Percentiles rank a stretch among this genome's conserved stretches.
phyloP scores from a whole-genome alignment of 2,113 vertebrate genomes.

The Nansenia antarctica region DNA sequence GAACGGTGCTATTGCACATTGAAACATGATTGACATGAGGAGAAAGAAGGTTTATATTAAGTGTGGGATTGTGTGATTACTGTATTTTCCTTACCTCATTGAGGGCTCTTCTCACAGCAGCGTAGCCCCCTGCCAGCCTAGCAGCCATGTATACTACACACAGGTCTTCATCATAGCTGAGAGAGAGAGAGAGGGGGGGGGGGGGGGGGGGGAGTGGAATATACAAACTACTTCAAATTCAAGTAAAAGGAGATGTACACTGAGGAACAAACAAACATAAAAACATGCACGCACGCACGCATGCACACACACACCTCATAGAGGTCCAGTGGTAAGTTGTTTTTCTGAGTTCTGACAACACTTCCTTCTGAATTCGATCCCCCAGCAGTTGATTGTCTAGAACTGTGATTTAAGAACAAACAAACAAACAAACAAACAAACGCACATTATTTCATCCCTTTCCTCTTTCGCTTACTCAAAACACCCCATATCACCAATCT shows the following conservation, averaged over 20 bases:
- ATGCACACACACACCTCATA: constrained; percentile 76
- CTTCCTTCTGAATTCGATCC: constrained; percentile 67
- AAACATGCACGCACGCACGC: too few relatives aligned
- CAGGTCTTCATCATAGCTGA: constrained; percentile 78
- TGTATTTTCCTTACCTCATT: constrained; percentile 75
- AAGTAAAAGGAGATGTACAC: constrained; percentile 11
- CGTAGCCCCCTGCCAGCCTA: constrained; percentile 83
- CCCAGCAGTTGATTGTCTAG: constrained; percentile 46
- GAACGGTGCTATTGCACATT: too few relatives aligned
- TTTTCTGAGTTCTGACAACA: constrained; percentile 76
- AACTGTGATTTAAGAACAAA: constrained; percentile 55
- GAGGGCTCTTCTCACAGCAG: constrained; percentile 80
- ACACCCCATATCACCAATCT: not conserved
- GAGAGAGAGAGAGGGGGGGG: not conserved
- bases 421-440: too few relatives aligned
- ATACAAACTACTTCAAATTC: too few relatives aligned
- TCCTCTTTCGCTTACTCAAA: not conserved
- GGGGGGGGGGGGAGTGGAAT: not conserved
- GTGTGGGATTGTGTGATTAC: not conserved
- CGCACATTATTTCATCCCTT: not conserved
- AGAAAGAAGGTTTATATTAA: too few relatives aligned
- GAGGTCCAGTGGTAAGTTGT: constrained; percentile 83
- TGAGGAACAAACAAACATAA: too few relatives aligned
- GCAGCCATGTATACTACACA: constrained; percentile 82
- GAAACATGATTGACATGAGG: too few relatives aligned